These are phyloP conservation scores for Glaucomys volans DNA, from an alignment of 2,113 vertebrate genomes.

Conservation along the genomic window DNA sequence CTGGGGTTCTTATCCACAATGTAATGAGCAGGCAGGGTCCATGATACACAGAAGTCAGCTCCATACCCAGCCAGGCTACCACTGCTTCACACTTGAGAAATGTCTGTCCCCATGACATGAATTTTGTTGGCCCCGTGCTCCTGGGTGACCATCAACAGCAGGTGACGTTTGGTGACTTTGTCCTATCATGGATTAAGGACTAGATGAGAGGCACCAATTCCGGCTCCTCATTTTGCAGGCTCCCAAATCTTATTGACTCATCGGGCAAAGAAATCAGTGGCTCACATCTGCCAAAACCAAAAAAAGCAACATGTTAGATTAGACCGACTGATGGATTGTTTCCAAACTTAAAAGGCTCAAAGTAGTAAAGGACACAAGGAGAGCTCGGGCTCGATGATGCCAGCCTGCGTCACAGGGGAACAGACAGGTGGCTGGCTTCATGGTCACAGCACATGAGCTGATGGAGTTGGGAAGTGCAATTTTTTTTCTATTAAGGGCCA, in stretches of 20 bases:
- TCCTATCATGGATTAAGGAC: background rate
- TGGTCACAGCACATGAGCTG: background rate
- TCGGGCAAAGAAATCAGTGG: constrained; percentile 2
- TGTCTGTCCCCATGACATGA: background rate
- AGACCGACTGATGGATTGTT: background rate
- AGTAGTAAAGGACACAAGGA: too few species aligned
- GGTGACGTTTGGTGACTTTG: background rate
- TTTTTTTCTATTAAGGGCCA: background rate
- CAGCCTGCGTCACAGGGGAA: background rate
- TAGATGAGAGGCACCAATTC: background rate
- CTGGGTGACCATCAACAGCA: background rate
- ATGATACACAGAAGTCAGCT: background rate
- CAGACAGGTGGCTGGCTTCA: background rate
- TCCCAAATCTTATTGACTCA: background rate
- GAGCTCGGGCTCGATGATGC: too few species aligned
- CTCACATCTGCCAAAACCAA: background rate
- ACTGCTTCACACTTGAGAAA: background rate
- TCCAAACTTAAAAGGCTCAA: background rate
- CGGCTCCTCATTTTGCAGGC: background rate
- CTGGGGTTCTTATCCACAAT: background rate
- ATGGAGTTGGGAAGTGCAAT: background rate
- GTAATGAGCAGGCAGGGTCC: rapidly evolving
- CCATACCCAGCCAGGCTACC: background rate
- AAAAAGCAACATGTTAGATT: background rate
- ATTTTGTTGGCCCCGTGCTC: background rate